Evolutionary conservation across 2,113 vertebrate genomes (phyloP), one percentile per base, ranked within the genome.

Genomic region (Pyrgilauda ruficollis): DNA sequence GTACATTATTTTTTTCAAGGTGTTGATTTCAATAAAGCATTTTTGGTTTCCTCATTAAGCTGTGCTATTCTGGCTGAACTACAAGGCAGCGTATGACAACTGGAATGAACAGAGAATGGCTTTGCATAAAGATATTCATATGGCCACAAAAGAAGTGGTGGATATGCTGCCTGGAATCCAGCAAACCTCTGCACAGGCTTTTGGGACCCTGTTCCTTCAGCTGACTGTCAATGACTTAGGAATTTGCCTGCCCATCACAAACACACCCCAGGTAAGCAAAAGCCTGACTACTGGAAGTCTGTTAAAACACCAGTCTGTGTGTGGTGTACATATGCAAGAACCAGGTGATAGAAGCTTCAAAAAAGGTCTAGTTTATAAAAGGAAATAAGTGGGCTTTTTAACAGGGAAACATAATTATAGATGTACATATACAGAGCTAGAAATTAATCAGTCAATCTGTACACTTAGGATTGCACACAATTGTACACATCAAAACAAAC

Each of bases 41-140:
- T 84, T 92, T 59, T 93, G 35, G 20, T 92, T 86, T 94, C 69
- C 58, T 66, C 44, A 81, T 75, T 90, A 97, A 99, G 99, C 99
- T 95, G 99, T 99, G 53, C 98, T 99, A 2, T 99, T 99, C 96
- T 99, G 99, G 99, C 98, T 99, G 94, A 99, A 99, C 97, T 99
- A 99, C 97, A 99, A 99, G 87, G 99, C 99, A 26, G 99, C 99
- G 0, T 99, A 99, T 67, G 99, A 99, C 97, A 99, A 99, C 96
- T 99, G 99, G 99, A 99, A 99, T 50, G 99, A 99, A 84, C 99
- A 99, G 96, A 98, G 99, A 44, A 87, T 99, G 98, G 99, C 99
- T 75, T 98, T 99, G 55, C 99, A 99, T 97, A 99, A 99, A 62
- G 99, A 99, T 94, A 99, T 99, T 95, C 99, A 99, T 66, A 97